Evolutionary conservation across 2,797 vertebrate genomes (phyloP).

Genomic region (Gymnothorax javanicus): DNA sequence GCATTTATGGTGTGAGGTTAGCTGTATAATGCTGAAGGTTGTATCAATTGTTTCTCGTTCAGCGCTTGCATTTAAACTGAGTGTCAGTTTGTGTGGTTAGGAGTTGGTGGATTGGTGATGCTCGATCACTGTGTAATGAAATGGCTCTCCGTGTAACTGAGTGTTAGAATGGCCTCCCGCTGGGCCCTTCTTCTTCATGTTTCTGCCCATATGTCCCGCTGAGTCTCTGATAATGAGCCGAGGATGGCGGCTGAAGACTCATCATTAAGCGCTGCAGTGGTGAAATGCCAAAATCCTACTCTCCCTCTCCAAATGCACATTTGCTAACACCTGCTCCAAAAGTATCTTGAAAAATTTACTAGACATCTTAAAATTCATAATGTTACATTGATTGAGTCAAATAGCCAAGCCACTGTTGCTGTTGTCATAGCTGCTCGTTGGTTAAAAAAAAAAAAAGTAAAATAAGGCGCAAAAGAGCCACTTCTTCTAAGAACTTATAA

Average conservation of each 20-base stretch:
- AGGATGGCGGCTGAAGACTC: neutral
- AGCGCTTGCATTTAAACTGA: neutral
- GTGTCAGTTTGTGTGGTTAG: neutral
- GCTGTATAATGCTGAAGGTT: neutral
- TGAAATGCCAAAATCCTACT: neutral
- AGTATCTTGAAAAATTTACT: neutral
- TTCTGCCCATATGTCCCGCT: slow-evolving; percentile 6
- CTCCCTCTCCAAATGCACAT: neutral
- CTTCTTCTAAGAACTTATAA: neutral
- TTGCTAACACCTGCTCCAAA: neutral
- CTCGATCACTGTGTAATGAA: neutral
- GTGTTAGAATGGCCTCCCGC: slow-evolving; percentile 6
- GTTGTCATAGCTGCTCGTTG: neutral
- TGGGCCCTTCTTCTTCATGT: slow-evolving; percentile 15
- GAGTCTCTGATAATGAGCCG: neutral
- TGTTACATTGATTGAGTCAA: neutral
- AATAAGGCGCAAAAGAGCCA: neutral
- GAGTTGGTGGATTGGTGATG: neutral
- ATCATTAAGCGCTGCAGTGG: neutral
- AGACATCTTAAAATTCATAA: neutral
- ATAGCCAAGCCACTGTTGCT: neutral
- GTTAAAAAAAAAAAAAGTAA: neutral
- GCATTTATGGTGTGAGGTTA: neutral
- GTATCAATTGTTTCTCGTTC: neutral
- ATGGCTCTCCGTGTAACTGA: neutral